Evolutionary conservation across 2,113 vertebrate species (phyloP), one percentile per base, ranked within the genome.

Genomic region (Coryphaenoides rupestris): DNA sequence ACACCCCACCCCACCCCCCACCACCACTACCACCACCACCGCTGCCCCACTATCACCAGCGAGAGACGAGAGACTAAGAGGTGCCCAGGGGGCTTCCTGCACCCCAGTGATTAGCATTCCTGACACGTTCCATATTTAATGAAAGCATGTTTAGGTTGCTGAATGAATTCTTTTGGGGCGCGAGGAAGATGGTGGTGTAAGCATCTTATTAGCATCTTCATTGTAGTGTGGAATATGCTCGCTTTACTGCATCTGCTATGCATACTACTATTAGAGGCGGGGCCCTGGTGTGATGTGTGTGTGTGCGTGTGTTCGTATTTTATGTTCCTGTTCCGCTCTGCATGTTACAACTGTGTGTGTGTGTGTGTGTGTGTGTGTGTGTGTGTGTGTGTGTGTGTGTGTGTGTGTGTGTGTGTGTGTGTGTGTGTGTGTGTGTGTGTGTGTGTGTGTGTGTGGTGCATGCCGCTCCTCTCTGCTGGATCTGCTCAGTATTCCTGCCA

Each of bases 401-500:
- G 66, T 46, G 66, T 63, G 22, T 62, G 60, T 76, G 68, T 69
- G 67, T 80, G 73, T 69, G 62, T 69, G 68, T 58, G 22, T 49
- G 72, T 60, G 28, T 64, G 59, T 53, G 49, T 33, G 28, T 33
- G 28, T 33, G 3, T 33, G 28, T 33, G 28, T 33, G 28, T 33
- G 28, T 33, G 28, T 33, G 28, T 2, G 47, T 60, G 19, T 61
- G 66, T 47, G 66, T 63, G 21, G 22, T 62, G 57, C 74, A 66
- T 69, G 67, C 79, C 64, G 80, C 77, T 77, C 74, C 74, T 69
- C 64, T 69, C 10, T 10, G 5, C 28, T 33, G 64, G 52, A 75
- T 78, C 84, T 85, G 68, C 60, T 89, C 81, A 84, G 82, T 89
- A 89, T 90, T 90, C 88, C 75, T 73, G 60, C 62, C 40, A 78